Evolutionary conservation across 2,888 invertebrate genomes (phyloP), one percentile per base, ranked within the genome.

Genomic region (Lampropteryx suffumata): DNA sequence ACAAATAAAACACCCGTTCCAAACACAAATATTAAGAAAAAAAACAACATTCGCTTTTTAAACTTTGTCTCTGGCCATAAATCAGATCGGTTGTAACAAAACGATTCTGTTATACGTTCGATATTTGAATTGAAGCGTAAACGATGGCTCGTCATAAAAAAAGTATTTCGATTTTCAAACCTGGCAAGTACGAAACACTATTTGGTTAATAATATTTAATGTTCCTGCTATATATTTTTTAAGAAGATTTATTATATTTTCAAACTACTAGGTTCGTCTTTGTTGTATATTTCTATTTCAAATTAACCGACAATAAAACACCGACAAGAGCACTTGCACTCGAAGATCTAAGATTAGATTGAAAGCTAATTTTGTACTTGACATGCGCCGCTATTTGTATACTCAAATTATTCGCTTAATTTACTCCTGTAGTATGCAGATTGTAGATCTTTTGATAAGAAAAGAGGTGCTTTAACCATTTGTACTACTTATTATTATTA

Each of bases 1-100:
- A 81, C 86, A 88, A 89, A 89, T 85, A 90, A 87, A 89, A 89
- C 89, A 88, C 86, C 89, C 90, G 88, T 82, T 79, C 67, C 60
- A 55, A 83, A 83, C 76, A 86, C 88, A 90, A 89, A 90, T 89
- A 89, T 86, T 84, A 74, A 34, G 27, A 84, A 75, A 84, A n/a
- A 82, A 84, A 83, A 79, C 81, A 75, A 62, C 53, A 52, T 63
- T 69, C 70, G 73, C 69, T 70, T 84, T 84, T 86, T 80, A 68
- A 79, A 84, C 74, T 82, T 82, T 85, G 82, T 83, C 80, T 79
- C 79, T 81, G 69, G 79, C 64, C 81, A 90, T 90, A 90, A 89
- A 89, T 90, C 90, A 89, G 76, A 78, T 79, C 67, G 54, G 62
- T 79, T 83, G 78, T 82, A 86, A 84, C 83, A 85, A 80, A 76